Base-by-base conservation (phyloP, 2,888 invertebrate species). In the Cepaea hortensis region DNA sequence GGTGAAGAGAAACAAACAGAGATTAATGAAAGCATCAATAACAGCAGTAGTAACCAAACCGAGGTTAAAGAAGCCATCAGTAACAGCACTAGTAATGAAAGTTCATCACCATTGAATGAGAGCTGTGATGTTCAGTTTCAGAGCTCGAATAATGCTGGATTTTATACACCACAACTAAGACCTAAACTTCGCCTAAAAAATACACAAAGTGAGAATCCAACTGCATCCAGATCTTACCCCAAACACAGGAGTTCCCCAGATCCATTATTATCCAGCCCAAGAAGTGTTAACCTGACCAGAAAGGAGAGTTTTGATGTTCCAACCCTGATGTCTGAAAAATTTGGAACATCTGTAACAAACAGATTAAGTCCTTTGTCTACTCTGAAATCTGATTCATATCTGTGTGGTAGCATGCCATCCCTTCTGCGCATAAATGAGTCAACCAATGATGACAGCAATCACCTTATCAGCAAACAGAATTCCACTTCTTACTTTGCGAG, bases 221-320 rank as follows among this genome's bases (percentile, higher is more conserved):
- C 15, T 81, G 20, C 35, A 18, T 48, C 5, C 5, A 55, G 65
- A 46, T 9, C 1, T 55, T 65, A 46, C 13, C 15, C 46, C 1
- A 48, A 48, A 15, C 65, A 48, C 7, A 20, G 1, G n/a, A 81
- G 65, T 18, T 48, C 35, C 15, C 65, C 62, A 68, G 61, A 68
- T 81, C 80, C 35, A 20, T 65, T 13, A 62, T 1, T 35, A 4
- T 20, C 46, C 46, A 15, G 4, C 3, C 3, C 35, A 9, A 35
- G 35, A 68, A 9, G 35, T 46, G 18, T 18, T 15, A 65, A 18
- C 3, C 18, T 81, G 18, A 15, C 0, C 23, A 65, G 80, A 65
- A 65, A 62, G 20, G 65, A 81, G 6, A 81, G 80, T 65, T 65
- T 81, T 46, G 80, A 81, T 81, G 80, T 62, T 62, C 80, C 80